Percentiles rank a stretch among this genome's conserved stretches.
phyloP scores from a whole-genome alignment of 2,113 vertebrate species.

The Prionailurus viverrinus region DNA sequence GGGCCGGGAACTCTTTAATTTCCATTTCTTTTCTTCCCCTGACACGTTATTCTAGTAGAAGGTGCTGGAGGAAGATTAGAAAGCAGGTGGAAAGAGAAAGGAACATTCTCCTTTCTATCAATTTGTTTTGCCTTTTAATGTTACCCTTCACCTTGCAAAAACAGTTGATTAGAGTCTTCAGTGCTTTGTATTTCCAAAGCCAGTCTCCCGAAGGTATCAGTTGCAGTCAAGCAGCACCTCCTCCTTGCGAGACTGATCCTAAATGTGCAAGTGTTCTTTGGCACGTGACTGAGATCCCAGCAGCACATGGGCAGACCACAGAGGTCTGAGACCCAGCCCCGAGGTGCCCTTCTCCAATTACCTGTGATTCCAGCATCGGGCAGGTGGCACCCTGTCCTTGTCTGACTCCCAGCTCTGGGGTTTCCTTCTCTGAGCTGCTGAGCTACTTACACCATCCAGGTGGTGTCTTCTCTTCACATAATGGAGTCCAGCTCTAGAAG shows the following conservation, averaged over 20 bases:
- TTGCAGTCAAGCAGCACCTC: background rate
- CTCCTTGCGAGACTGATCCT: background rate
- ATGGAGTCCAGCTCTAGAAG: background rate
- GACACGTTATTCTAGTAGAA: background rate
- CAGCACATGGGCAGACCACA: fast-evolving
- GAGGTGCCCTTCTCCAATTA: background rate
- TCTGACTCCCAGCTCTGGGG: background rate
- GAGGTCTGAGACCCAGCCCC: background rate
- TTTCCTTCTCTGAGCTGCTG: background rate
- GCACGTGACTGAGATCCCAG: background rate
- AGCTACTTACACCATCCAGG: background rate
- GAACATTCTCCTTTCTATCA: background rate
- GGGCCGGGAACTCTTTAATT: background rate
- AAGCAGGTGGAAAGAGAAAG: background rate
- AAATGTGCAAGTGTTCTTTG: background rate
- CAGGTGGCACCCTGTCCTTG: background rate
- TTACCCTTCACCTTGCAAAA: background rate
- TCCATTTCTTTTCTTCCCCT: background rate
- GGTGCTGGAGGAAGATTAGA: background rate
- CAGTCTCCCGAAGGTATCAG: background rate
- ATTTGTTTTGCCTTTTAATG: background rate
- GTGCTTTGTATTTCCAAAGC: background rate
- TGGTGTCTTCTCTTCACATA: background rate
- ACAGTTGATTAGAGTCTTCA: background rate
- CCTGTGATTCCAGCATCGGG: background rate